Base-by-base conservation (phyloP, 2,888 invertebrate genomes). In the Ctenicera cuprea region DNA sequence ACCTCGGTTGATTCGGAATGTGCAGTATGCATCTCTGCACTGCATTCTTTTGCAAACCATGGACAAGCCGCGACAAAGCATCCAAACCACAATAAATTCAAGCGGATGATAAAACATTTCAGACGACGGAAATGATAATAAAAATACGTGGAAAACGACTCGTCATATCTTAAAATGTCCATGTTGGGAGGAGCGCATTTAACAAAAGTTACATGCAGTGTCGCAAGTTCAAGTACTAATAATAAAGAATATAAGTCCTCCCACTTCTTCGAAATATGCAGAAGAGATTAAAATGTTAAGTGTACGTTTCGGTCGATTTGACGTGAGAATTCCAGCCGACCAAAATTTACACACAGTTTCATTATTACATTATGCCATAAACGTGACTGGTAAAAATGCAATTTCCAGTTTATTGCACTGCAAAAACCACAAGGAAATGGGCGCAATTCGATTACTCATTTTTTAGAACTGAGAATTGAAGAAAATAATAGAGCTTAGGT, bases 311-410 rank as follows among this genome's bases (percentile, higher is more conserved):
- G 50, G 3, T 16, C 22, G 18, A 50, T 16, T 14, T 18, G 50
- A 50, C 45, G 18, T 45, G 18, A 45, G 45, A 45, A 45, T 18
- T 18, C 45, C 14, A 7, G 4, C 14, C 14, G 18, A 18, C 14
- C 9, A 45, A 45, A 45, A 45, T 45, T 45, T 45, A 45, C 45
- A 45, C 45, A 14, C 16, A 9, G 45, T 8, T 45, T 18, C 9
- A 3, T 45, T 45, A 4, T 8, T 5, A 33, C 33, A 33, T 41
- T 41, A 41, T 20, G 1, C 50, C 20, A 16, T 48, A 20, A 50
- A 20, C 50, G 50, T 50, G 50, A 50, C 50, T 50, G 50, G 50
- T 50, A 50, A 50, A 50, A 50, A 50, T 50, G 50, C 50, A 50
- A 50, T 50, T 16, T 50, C 11, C 22, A 41, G 50, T 50, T 50